Percentiles rank a stretch among this genome's conserved stretches.
Evolutionary conservation across 2,888 invertebrate species (phyloP).

Genomic region (Hirtodrosophila duncani): DNA sequence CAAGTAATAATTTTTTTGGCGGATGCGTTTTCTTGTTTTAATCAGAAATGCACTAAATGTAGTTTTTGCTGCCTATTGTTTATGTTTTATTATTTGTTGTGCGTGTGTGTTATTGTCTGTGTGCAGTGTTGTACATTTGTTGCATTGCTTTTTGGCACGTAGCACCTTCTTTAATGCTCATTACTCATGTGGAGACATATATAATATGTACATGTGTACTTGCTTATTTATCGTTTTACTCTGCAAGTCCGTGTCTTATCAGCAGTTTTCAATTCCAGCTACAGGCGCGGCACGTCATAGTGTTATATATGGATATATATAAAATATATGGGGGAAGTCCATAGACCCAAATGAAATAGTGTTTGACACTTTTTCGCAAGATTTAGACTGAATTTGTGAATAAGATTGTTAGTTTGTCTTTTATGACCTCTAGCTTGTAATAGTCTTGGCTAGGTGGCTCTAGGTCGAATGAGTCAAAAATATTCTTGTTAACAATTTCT

Average conservation of each 20-base stretch:
- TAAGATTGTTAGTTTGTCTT: too few species aligned
- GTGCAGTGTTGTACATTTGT: slow-evolving; percentile 26
- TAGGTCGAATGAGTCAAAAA: too few species aligned
- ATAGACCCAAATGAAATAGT: too few species aligned
- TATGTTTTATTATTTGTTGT: slow-evolving; percentile 4
- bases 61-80: not conserved
- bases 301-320: too few species aligned
- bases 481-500: too few species aligned
- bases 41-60: slow-evolving; percentile 5
- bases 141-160: slow-evolving; percentile 36
- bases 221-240: slow-evolving; percentile 21
- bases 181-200: not conserved
- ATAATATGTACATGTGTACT: not conserved
- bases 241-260: slow-evolving; percentile 47
- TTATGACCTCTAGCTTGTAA: too few species aligned
- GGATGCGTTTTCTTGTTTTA: slow-evolving; percentile 36
- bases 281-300: not conserved
- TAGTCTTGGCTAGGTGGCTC: too few species aligned
- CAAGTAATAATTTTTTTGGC: slow-evolving; percentile 8
- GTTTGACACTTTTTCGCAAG: too few species aligned
- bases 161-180: slow-evolving; percentile 22
- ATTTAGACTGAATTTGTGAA: too few species aligned
- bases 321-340: too few species aligned
- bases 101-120: slow-evolving; percentile 19
- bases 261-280: slow-evolving; percentile 9